Conservation (phyloP, 1,140 invertebrate genomes). For the Drosophila nannoptera region DNA sequence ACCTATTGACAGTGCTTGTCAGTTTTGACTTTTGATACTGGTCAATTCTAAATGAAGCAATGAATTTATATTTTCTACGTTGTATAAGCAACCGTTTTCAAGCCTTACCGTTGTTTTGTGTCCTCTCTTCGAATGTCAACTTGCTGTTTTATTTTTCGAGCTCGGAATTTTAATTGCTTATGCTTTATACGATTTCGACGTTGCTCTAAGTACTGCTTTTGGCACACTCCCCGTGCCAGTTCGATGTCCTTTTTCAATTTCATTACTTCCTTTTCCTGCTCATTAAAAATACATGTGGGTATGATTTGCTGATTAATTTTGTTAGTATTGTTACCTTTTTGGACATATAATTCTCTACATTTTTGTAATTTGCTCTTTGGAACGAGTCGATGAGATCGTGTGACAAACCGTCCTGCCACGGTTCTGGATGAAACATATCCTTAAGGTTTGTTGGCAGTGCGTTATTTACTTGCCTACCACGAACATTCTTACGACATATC, state of each 20-base stretch:
- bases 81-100: neutral
- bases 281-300: neutral
- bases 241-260: slow-evolving; percentile 15
- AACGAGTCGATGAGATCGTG: slow-evolving; percentile 33
- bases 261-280: slow-evolving; percentile 15
- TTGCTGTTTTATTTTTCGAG: slow-evolving; percentile 12
- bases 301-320: too few relatives aligned
- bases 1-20: too few relatives aligned
- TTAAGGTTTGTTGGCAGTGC: slow-evolving; percentile 50
- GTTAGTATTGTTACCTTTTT: slow-evolving; percentile 29
- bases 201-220: slow-evolving; percentile 25
- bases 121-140: slow-evolving; percentile 3
- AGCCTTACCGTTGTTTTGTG: slow-evolving; percentile 12
- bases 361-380: slow-evolving; percentile 39
- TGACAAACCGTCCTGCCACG: slow-evolving; percentile 33
- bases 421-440: slow-evolving; percentile 58
- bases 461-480: slow-evolving; percentile 55
- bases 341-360: slow-evolving; percentile 34
- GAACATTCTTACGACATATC: slow-evolving; percentile 42
- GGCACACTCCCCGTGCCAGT: slow-evolving; percentile 9
- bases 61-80: neutral
- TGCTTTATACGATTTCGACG: slow-evolving; percentile 10
- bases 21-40: neutral
- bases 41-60: neutral
- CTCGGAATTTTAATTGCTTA: slow-evolving; percentile 26